Conservation (phyloP, 2,888 invertebrate species). For the Amblyjoppa proteus region DNA sequence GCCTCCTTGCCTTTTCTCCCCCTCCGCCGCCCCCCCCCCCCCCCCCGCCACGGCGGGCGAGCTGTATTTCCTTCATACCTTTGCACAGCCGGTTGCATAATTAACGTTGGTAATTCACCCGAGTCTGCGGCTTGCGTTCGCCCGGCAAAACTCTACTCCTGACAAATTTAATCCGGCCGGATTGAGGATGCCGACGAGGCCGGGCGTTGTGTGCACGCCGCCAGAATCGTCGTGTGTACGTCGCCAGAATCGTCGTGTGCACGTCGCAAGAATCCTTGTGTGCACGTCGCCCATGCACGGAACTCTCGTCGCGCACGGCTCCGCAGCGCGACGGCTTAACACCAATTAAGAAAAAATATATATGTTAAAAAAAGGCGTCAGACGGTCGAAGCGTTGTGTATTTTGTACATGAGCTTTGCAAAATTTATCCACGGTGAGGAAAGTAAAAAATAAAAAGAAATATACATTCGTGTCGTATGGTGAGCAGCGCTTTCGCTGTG, state of each 20-base stretch:
- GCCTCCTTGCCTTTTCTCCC: not conserved
- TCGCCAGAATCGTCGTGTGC: slow-evolving; percentile 13
- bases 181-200: slow-evolving; percentile 40
- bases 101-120: slow-evolving; percentile 75
- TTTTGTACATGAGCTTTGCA: not conserved
- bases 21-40: slow-evolving; percentile 10
- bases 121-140: slow-evolving; percentile 60
- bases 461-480: not conserved
- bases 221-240: slow-evolving; percentile 23
- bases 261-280: slow-evolving; percentile 20
- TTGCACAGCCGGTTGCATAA: slow-evolving; percentile 73
- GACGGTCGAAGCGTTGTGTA: slow-evolving; percentile 22
- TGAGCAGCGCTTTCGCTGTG: not conserved
- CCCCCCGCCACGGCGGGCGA: slow-evolving; percentile 7
- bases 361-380: not conserved
- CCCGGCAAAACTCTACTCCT: slow-evolving; percentile 55
- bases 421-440: not conserved
- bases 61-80: slow-evolving; percentile 17
- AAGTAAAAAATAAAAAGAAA: not conserved
- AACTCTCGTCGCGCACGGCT: not conserved
- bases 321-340: slow-evolving; percentile 31
- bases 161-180: slow-evolving; percentile 66
- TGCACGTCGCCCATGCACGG: slow-evolving; percentile 24
- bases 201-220: slow-evolving; percentile 8
- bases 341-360: slow-evolving; percentile 51